Evolutionary conservation across 2,113 vertebrate species (phyloP).

Genomic region (Oophaga pumilio): DNA sequence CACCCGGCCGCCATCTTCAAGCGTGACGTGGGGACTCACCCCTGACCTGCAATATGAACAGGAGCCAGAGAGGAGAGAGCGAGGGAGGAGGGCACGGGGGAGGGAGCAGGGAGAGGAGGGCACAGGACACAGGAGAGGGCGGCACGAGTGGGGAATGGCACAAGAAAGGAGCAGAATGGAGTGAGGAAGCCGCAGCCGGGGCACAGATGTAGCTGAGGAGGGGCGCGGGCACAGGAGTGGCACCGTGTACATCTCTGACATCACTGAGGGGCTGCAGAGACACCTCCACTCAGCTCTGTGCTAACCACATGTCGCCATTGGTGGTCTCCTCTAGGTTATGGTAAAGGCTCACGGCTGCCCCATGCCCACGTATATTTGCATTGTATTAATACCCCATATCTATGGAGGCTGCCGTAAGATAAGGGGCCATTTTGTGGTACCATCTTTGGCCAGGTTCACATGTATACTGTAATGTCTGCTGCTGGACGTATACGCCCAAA

Average conservation of each 20-base stretch:
- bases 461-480: too few relatives aligned
- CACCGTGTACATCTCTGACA: neutral
- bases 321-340: neutral
- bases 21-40: conserved; percentile 82
- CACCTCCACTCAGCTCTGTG: too few relatives aligned
- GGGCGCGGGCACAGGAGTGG: neutral
- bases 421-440: neutral
- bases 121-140: conserved; percentile 35
- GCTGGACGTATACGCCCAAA: too few relatives aligned
- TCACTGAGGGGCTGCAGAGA: too few relatives aligned
- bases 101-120: conserved; percentile 17
- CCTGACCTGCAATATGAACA: conserved; percentile 82
- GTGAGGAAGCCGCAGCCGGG: neutral
- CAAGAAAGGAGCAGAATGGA: conserved; percentile 32
- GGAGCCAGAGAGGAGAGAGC: conserved; percentile 72
- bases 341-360: neutral
- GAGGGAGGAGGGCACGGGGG: conserved; percentile 56
- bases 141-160: conserved; percentile 30
- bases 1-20: conserved; percentile 80
- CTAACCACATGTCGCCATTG: neutral
- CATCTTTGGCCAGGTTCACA: neutral
- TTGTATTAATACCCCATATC: neutral
- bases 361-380: neutral
- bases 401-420: neutral
- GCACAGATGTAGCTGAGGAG: conserved; percentile 7